Percentiles rank a stretch among this genome's conserved stretches.
Conservation (phyloP, 2,113 vertebrate genomes). For the Scortum barcoo region DNA sequence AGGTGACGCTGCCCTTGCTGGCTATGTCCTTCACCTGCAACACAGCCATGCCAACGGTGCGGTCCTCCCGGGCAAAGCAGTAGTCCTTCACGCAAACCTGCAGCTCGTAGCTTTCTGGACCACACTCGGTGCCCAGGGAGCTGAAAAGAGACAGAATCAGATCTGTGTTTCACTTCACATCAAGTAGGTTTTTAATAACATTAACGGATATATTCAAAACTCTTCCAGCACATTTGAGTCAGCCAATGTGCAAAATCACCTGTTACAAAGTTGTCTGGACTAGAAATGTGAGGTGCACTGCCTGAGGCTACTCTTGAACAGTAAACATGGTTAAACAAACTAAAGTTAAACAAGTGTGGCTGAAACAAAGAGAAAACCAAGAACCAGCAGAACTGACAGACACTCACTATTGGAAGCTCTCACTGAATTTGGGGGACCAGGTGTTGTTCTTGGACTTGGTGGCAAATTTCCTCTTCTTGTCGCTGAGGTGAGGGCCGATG, state of each 20-base stretch:
- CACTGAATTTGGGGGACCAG: slow-evolving; percentile 96
- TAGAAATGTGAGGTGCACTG: neutral
- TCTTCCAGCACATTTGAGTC: neutral
- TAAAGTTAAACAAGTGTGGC: neutral
- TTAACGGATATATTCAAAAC: neutral
- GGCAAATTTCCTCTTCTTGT: slow-evolving; percentile 98
- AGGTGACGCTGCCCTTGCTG: slow-evolving; percentile 88
- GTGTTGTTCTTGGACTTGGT: slow-evolving; percentile 99
- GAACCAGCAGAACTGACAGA: neutral
- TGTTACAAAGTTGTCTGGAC: neutral
- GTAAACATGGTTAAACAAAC: neutral
- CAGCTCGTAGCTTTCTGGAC: slow-evolving; percentile 96
- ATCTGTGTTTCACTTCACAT: neutral
- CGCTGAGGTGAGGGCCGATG: slow-evolving; percentile 95
- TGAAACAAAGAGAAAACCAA: neutral
- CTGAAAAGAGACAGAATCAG: slow-evolving; percentile 71
- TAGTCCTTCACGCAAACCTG: slow-evolving; percentile 99
- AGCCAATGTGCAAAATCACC: neutral
- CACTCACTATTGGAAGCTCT: slow-evolving; percentile 96
- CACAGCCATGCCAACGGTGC: slow-evolving; percentile 92
- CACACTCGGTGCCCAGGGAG: slow-evolving; percentile 90
- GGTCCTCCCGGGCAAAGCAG: slow-evolving; percentile 97
- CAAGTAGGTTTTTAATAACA: neutral
- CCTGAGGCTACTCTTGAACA: neutral
- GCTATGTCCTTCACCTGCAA: slow-evolving; percentile 93